Base-by-base conservation (phyloP, 2,113 vertebrate genomes). In the Pithys albifrons region DNA sequence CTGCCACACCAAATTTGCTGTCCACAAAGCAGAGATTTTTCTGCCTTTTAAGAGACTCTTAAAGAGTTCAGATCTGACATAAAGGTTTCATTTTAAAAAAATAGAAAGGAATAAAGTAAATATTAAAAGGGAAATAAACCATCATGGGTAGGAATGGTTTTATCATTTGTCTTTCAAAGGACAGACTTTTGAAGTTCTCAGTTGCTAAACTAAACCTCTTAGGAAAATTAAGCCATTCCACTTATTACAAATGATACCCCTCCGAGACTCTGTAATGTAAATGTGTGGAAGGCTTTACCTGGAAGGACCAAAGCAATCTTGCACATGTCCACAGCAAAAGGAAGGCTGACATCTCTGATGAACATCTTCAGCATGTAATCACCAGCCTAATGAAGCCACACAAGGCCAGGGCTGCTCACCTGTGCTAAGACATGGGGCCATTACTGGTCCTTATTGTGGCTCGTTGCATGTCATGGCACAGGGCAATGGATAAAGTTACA, bases 111-210 rank as follows among this genome's bases (percentile, higher is more conserved):
- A 55, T 81, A 89, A 58, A 67, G 79, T 1, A 24, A 74, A 61
- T 20, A 79, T 86, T 67, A 25, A 90, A 88, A 85, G 45, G 48
- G 28, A 86, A 88, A 86, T 48, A 90, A 94, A 85, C 48, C 79
- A 77, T 61, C 51, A 79, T 0, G 5, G 24, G 16, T 62, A 90
- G 51, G 51, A 93, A 83, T 43, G 25, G 78, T 88, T 96, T 91
- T 94, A 93, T 83, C 71, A 93, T 95, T 85, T 80, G 35, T 77
- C 64, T 88, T 91, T 67, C 45, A 81, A 86, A 88, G 45, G 59
- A 22, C 59, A 94, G 89, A 84, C 7, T 81, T 85, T 7, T 70
- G 54, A 66, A 83, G 14, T 76, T 88, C 25, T 67, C 52, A 93
- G 64, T 39, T 77, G 51, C 75, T 95, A 58, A 89, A 57, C 39